A percentile compares a stretch with the other conserved stretches of the same genome.
phyloP scores from a whole-genome alignment of 2,888 invertebrate genomes.

The Coecobrya sp. region DNA sequence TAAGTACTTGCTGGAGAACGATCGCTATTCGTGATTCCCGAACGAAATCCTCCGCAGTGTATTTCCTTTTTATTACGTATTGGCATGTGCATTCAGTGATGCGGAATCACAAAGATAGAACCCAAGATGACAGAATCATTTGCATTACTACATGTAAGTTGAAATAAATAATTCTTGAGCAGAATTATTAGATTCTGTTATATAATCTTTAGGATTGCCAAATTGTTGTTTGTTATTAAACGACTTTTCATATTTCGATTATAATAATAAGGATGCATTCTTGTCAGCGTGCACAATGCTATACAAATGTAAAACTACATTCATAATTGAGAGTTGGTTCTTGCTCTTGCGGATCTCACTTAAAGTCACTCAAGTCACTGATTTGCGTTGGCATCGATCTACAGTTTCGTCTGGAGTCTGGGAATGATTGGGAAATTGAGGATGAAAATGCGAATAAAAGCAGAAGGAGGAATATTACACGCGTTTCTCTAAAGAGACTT shows the following conservation, averaged over 20 bases:
- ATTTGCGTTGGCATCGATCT: neutral
- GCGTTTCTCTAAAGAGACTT: neutral
- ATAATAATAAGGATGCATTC: neutral
- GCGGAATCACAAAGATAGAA: no score
- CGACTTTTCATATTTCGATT: conserved; percentile 12
- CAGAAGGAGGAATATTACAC: neutral
- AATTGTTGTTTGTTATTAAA: neutral
- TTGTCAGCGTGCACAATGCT: neutral
- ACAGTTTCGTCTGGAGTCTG: neutral
- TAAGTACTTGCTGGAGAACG: no score
- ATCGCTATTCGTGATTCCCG: no score
- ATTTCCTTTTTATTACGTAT: no score
- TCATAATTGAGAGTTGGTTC: neutral
- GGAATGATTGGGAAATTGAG: conserved; percentile 26
- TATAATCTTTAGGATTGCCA: no score
- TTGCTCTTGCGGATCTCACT: neutral
- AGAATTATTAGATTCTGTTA: no score
- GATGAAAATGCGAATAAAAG: neutral
- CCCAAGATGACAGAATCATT: no score
- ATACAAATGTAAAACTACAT: neutral
- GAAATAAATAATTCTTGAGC: neutral
- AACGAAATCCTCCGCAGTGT: no score
- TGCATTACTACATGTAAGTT: neutral
- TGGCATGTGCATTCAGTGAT: no score
- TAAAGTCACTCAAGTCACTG: no score